Evolutionary conservation across 2,888 invertebrate species (phyloP).

Genomic region (Cantharis rustica): DNA sequence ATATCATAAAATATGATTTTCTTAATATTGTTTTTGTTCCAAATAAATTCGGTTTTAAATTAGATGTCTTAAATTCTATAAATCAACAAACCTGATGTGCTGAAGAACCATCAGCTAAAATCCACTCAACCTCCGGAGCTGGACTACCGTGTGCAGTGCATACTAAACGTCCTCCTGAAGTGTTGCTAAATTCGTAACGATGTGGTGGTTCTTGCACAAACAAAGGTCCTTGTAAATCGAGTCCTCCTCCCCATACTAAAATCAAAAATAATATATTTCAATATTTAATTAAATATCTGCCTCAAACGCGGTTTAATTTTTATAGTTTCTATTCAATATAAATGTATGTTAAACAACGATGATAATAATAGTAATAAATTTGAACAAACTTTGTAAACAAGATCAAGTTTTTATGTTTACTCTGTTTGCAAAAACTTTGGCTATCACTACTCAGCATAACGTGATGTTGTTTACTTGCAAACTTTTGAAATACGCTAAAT

Average conservation of each 20-base stretch:
- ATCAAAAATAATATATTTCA: slow-evolving; percentile 22
- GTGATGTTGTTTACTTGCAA: background rate
- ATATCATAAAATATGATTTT: background rate
- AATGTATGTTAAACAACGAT: background rate
- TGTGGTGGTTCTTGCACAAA: slow-evolving; percentile 74
- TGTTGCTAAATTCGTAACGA: slow-evolving; percentile 78
- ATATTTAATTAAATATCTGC: background rate
- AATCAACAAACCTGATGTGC: slow-evolving; percentile 59
- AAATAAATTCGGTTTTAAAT: background rate
- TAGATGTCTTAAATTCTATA: background rate
- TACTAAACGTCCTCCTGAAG: slow-evolving; percentile 71
- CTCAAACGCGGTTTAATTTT: too few relatives aligned
- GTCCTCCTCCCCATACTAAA: slow-evolving; percentile 49
- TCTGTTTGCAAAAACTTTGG: background rate
- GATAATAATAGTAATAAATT: background rate
- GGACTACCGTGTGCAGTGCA: slow-evolving; percentile 73
- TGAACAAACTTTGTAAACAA: background rate
- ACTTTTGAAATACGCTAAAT: background rate
- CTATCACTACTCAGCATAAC: background rate
- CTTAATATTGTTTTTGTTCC: background rate
- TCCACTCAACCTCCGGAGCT: slow-evolving; percentile 78
- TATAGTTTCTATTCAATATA: background rate
- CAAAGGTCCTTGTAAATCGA: slow-evolving; percentile 72
- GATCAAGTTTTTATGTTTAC: background rate
- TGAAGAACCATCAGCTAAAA: slow-evolving; percentile 72